A percentile compares a stretch with the other conserved stretches of the same genome.
These are phyloP conservation scores for Urocyon cinereoargenteus DNA, from an alignment of 2,797 vertebrate genomes.

Conservation along the genomic window DNA sequence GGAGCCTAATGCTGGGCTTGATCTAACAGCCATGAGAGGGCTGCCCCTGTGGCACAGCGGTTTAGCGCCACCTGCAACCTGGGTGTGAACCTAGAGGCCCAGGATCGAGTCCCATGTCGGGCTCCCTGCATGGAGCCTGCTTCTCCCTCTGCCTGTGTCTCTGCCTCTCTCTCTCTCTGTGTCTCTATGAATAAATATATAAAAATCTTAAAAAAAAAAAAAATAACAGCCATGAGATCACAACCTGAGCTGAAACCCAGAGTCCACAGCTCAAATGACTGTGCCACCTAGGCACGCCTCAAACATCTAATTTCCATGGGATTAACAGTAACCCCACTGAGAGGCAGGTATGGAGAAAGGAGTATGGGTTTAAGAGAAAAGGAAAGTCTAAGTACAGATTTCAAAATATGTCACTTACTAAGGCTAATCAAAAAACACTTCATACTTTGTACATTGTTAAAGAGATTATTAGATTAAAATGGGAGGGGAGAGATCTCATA, in stretches of 20 bases:
- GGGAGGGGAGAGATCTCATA: neutral
- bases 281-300: neutral
- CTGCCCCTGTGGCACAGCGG: too few relatives aligned
- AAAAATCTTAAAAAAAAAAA: too few relatives aligned
- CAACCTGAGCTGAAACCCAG: neutral
- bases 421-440: neutral
- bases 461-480: neutral
- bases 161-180: too few relatives aligned
- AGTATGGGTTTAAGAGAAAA: neutral
- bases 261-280: neutral
- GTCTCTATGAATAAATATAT: too few relatives aligned
- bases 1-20: accelerated
- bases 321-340: neutral
- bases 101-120: too few relatives aligned
- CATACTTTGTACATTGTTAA: conserved; percentile 22
- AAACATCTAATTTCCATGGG: conserved; percentile 37
- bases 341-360: neutral
- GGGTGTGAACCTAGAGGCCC: too few relatives aligned
- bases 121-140: too few relatives aligned
- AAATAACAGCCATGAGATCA: neutral
- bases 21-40: neutral
- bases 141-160: too few relatives aligned
- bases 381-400: neutral
- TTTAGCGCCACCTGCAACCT: too few relatives aligned
- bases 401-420: conserved; percentile 16